phyloP scores from a whole-genome alignment of 2,888 invertebrate genomes.

The Ornithoptera alexandrae region DNA sequence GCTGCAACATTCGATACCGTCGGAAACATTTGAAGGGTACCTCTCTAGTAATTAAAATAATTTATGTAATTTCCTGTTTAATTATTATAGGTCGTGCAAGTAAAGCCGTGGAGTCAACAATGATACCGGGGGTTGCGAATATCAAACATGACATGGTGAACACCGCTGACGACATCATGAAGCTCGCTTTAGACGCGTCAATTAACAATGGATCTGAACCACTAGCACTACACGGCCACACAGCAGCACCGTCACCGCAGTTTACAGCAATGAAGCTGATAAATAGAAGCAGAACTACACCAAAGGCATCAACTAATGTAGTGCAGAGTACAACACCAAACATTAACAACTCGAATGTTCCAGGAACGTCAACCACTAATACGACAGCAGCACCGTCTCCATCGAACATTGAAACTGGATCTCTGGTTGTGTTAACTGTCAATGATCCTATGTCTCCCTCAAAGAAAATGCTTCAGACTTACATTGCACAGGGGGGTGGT shows the following conservation, averaged over 20 bases:
- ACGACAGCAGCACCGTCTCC: slow-evolving; percentile 48
- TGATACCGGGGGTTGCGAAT: slow-evolving; percentile 33
- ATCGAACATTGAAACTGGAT: slow-evolving; percentile 63
- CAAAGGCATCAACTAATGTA: slow-evolving; percentile 32
- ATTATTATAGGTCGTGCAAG: slow-evolving; percentile 48
- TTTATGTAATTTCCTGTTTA: neutral
- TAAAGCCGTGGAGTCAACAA: slow-evolving; percentile 47
- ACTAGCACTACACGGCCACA: slow-evolving; percentile 8
- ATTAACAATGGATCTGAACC: slow-evolving; percentile 20
- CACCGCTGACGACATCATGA: slow-evolving; percentile 54
- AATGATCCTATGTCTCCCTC: slow-evolving; percentile 65
- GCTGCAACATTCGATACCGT: too few species aligned
- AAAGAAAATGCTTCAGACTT: slow-evolving; percentile 71
- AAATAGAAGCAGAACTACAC: slow-evolving; percentile 30
- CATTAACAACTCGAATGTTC: slow-evolving; percentile 32
- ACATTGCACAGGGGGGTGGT: slow-evolving; percentile 60
- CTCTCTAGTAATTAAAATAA: too few species aligned
- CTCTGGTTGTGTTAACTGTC: slow-evolving; percentile 66
- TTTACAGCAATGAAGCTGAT: slow-evolving; percentile 34
- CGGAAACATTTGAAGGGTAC: too few species aligned
- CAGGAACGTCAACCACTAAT: slow-evolving; percentile 36
- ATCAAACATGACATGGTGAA: slow-evolving; percentile 31
- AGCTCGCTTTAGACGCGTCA: slow-evolving; percentile 40
- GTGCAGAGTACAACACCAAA: slow-evolving; percentile 34
- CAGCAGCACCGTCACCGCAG: slow-evolving; percentile 23